Conservation (phyloP, 2,888 invertebrate genomes). For the Eustalomyia histrio region DNA sequence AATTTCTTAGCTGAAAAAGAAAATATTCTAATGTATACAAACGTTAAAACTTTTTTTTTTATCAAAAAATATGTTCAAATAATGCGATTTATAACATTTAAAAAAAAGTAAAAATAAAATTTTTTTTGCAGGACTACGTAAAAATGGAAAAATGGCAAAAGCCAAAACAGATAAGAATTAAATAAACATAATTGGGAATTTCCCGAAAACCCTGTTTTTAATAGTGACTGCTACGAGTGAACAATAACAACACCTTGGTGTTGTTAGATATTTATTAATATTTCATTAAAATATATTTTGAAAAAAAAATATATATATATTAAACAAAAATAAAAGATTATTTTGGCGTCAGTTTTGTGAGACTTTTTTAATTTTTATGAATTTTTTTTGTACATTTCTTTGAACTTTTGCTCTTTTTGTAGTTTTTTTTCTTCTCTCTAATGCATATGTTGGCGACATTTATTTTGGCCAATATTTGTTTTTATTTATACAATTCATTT, state of each 20-base stretch:
- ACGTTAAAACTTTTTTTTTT: too few species aligned
- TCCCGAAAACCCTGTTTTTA: background rate
- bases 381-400: constrained; percentile 26
- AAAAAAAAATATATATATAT: background rate
- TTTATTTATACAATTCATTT: constrained; percentile 26
- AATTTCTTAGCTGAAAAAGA: too few species aligned
- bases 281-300: background rate
- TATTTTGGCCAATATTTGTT: constrained; percentile 50
- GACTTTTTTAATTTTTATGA: constrained; percentile 26
- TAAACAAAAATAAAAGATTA: constrained; percentile 13
- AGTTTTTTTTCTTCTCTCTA: background rate
- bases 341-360: constrained; percentile 46
- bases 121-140: too few species aligned
- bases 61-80: too few species aligned
- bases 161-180: too few species aligned
- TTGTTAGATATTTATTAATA: background rate
- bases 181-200: background rate
- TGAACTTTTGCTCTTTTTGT: constrained; percentile 35
- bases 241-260: background rate
- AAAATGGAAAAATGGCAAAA: too few species aligned
- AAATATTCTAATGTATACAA: too few species aligned
- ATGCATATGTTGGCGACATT: constrained; percentile 55
- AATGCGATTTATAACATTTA: too few species aligned
- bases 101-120: too few species aligned
- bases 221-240: background rate